Conservation (phyloP, 2,113 vertebrate species). For the Thymallus thymallus region DNA sequence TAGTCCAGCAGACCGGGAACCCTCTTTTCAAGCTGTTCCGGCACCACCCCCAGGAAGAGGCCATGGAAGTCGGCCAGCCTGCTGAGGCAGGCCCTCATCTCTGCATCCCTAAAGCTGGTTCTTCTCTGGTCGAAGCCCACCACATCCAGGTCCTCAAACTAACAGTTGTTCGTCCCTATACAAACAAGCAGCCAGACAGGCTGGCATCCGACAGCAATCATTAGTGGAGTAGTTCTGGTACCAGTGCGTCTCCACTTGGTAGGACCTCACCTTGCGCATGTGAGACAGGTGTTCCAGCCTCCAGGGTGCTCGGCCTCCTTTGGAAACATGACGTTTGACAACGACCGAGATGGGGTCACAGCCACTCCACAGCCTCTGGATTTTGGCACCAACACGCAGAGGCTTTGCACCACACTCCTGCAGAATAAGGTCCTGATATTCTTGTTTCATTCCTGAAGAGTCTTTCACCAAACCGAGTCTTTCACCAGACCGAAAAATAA, state of each 20-base stretch:
- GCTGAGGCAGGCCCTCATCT: conserved; percentile 68
- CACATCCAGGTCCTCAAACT: conserved; percentile 73
- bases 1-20: conserved; percentile 59
- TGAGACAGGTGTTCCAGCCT: conserved; percentile 68
- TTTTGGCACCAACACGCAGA: conserved; percentile 56
- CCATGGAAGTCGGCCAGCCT: conserved; percentile 77
- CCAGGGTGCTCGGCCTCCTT: conserved; percentile 49
- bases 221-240: conserved; percentile 73
- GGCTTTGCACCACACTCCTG: conserved; percentile 62
- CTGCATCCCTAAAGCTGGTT: conserved; percentile 58
- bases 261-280: conserved; percentile 70
- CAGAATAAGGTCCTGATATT: conserved; percentile 67
- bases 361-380: conserved; percentile 77
- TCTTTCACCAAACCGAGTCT: background rate
- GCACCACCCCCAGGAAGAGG: conserved; percentile 63
- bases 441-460: conserved; percentile 60
- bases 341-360: conserved; percentile 66
- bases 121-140: conserved; percentile 69
- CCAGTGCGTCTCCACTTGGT: conserved; percentile 76
- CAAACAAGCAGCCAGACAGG: conserved; percentile 65
- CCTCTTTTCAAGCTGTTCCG: conserved; percentile 66
- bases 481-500: background rate
- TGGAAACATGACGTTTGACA: conserved; percentile 74
- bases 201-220: conserved; percentile 58
- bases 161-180: conserved; percentile 74